phyloP scores from a whole-genome alignment of 2,113 vertebrate species.

The Heloderma charlesbogerti region DNA sequence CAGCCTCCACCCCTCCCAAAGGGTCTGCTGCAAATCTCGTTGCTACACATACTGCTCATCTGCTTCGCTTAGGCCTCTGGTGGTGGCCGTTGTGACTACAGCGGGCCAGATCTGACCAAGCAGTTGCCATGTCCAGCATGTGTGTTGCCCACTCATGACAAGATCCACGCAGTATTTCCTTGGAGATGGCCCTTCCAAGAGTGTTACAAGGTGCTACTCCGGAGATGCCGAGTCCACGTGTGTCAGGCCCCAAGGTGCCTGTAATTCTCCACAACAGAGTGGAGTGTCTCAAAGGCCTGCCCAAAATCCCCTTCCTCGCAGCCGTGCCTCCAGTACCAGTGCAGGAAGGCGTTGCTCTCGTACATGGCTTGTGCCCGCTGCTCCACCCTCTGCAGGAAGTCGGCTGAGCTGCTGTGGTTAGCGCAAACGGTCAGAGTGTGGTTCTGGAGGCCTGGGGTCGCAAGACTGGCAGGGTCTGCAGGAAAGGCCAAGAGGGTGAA shows the following conservation, averaged over 20 bases:
- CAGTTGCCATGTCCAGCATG: too few species aligned
- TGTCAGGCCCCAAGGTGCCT: not conserved
- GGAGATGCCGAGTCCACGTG: fast-evolving
- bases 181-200: not conserved
- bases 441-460: conserved; percentile 11
- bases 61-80: not conserved
- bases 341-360: conserved; percentile 43
- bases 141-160: not conserved
- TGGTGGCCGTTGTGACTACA: not conserved
- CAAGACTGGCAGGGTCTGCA: conserved; percentile 37
- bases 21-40: not conserved
- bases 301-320: conserved; percentile 55
- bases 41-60: too few species aligned
- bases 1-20: too few species aligned
- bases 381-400: conserved; percentile 34
- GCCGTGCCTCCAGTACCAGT: conserved; percentile 59
- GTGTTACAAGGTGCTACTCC: too few species aligned
- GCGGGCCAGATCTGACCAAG: not conserved
- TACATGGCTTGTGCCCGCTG: conserved; percentile 45
- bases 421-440: conserved; percentile 53
- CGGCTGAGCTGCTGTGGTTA: conserved; percentile 60
- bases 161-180: too few species aligned
- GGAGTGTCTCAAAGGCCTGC: conserved; percentile 41
- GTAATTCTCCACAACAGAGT: conserved; percentile 25
- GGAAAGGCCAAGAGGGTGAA: not conserved